phyloP scores from a whole-genome alignment of 2,797 vertebrate species.

The Bovichtus variegatus region DNA sequence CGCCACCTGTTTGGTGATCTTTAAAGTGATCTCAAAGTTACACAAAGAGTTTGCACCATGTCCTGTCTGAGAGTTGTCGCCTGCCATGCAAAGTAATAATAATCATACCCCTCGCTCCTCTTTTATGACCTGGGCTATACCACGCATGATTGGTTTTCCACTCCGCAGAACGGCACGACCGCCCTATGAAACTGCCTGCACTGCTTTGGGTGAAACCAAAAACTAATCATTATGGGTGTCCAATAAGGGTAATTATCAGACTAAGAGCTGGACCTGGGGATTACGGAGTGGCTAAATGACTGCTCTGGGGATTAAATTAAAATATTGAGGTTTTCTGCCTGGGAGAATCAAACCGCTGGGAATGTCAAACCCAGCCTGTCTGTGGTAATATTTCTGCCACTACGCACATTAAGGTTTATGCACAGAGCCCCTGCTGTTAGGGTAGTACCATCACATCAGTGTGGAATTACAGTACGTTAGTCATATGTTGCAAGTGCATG shows the following conservation, averaged over 20 bases:
- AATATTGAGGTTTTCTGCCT: conserved; percentile 81
- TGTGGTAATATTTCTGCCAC: conserved; percentile 56
- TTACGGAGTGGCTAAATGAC: conserved; percentile 80
- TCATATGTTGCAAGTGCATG: conserved; percentile 48
- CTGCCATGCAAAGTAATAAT: conserved; percentile 61
- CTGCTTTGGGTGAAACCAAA: conserved; percentile 79
- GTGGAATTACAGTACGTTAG: conserved; percentile 56
- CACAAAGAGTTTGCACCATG: conserved; percentile 32
- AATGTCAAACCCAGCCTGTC: conserved; percentile 61
- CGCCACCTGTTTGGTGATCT: conserved; percentile 45
- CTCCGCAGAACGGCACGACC: conserved; percentile 56
- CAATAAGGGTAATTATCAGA: conserved; percentile 85
- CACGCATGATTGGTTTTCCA: conserved; percentile 81
- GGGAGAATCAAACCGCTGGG: conserved; percentile 73
- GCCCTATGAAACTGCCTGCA: conserved; percentile 69
- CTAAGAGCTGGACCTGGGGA: conserved; percentile 74
- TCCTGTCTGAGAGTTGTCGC: conserved; percentile 49
- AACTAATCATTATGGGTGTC: conserved; percentile 83
- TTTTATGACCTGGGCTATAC: conserved; percentile 66
- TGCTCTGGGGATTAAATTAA: conserved; percentile 79
- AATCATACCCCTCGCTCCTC: conserved; percentile 58
- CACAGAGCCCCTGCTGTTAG: conserved; percentile 48
- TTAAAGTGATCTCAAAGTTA: conserved; percentile 25
- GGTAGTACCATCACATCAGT: conserved; percentile 39
- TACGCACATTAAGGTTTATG: conserved; percentile 54